Conservation (phyloP, 2,888 invertebrate genomes). For the Cryptophagus acutangulus region DNA sequence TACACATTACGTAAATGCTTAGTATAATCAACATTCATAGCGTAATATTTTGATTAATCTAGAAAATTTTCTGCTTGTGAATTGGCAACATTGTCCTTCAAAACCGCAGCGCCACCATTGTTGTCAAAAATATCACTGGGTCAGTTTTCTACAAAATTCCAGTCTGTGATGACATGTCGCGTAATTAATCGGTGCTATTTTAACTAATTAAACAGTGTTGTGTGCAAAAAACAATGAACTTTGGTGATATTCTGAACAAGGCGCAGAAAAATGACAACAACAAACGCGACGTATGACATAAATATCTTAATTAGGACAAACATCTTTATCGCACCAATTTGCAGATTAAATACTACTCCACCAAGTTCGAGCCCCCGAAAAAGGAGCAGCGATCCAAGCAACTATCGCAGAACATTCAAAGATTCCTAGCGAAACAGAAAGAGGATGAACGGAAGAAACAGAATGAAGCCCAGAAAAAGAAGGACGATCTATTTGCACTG, state of each 20-base stretch:
- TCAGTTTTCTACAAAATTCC: no score
- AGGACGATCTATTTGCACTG: constrained; percentile 60
- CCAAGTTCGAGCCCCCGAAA: constrained; percentile 77
- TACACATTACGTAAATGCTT: no score
- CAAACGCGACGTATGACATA: constrained; percentile 38
- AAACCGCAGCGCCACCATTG: no score
- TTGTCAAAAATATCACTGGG: no score
- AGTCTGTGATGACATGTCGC: no score
- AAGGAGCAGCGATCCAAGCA: constrained; percentile 65
- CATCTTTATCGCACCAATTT: constrained; percentile 4
- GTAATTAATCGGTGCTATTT: no score
- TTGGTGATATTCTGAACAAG: constrained; percentile 55
- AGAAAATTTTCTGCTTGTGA: no score
- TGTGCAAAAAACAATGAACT: constrained; percentile 63
- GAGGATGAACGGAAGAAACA: constrained; percentile 68
- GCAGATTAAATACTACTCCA: constrained; percentile 62
- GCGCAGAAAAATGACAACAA: constrained; percentile 57
- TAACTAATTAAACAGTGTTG: no score
- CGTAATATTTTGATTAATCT: no score
- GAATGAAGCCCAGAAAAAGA: constrained; percentile 59
- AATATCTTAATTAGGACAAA: no score
- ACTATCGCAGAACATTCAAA: constrained; percentile 75
- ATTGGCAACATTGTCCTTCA: no score
- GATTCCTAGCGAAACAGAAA: constrained; percentile 76
- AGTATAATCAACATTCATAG: no score